Evolutionary conservation across 2,113 vertebrate genomes (phyloP), one percentile per base, ranked within the genome.

Genomic region (Hyperopisus bebe): DNA sequence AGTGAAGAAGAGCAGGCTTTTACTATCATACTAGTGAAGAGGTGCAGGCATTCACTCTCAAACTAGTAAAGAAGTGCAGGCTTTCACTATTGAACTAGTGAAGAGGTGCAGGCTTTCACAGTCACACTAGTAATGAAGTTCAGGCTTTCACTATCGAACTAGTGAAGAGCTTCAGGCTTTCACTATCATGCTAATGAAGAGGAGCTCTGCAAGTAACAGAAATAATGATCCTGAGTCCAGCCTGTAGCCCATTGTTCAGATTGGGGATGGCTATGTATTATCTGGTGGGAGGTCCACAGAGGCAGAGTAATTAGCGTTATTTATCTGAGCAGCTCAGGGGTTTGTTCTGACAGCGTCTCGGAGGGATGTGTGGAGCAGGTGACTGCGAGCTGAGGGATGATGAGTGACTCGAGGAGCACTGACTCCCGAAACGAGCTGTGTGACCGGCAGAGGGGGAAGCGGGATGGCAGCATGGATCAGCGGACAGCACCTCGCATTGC

Each of bases 221-320:
- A 42, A 80, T 80, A 80, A 80, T 80, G 74, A 80, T 42, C 74
- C 35, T 80, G 15, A 35, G 74, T 42, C 35, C 74, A 80, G 31
- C 35, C 74, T 42, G 74, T 80, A 17, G 31, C 31, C 74, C 74
- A 80, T 80, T 80, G 74, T 42, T 80, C 74, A 77, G 74, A 80
- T 42, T 80, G 74, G 35, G 5, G 31, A 80, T 17, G 35, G 74
- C 74, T 39, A 80, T 80, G 74, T 39, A 80, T 80, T 80, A 80
- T 80, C 74, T 80, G 35, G 74, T 80, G 35, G 74, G 74, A 80
- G 74, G 74, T 80, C 74, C 74, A 39, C 74, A 80, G 74, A 80
- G 74, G 74, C 74, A 39, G 31, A 80, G 35, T 80, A 42, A 80
- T 80, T 80, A 80, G 35, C 35, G 74, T 80, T 80, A 80, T 80